Evolutionary conservation across 2,888 invertebrate genomes (phyloP).

Genomic region (Harpalus rufipes): DNA sequence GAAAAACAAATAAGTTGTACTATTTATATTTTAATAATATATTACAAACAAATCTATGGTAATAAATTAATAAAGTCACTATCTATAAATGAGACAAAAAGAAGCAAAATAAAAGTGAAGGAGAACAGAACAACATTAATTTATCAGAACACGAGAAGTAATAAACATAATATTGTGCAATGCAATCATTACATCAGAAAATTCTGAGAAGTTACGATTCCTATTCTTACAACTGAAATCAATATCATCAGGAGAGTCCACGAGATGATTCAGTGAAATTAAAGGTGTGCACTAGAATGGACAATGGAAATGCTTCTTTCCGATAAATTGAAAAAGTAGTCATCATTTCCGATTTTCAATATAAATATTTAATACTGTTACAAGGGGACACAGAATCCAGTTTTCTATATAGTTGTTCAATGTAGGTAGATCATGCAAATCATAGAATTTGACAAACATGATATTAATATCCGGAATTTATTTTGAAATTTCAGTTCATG

Average conservation of each 20-base stretch:
- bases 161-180: conserved; percentile 43
- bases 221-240: conserved; percentile 1
- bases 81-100: conserved; percentile 36
- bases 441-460: too few relatives aligned
- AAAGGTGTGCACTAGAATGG: not conserved
- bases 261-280: not conserved
- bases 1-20: too few relatives aligned
- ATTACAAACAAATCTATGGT: not conserved
- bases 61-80: not conserved
- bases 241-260: conserved; percentile 32
- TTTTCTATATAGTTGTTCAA: too few relatives aligned
- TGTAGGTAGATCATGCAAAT: too few relatives aligned
- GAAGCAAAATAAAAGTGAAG: conserved; percentile 23
- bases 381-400: too few relatives aligned
- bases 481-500: too few relatives aligned
- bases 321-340: not conserved
- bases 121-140: conserved; percentile 26
- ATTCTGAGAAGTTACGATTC: conserved; percentile 11
- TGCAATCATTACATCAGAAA: conserved; percentile 29
- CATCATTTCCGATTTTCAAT: too few relatives aligned
- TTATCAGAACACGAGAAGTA: conserved; percentile 31
- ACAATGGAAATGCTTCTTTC: not conserved
- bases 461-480: too few relatives aligned
- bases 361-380: too few relatives aligned
- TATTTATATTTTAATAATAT: too few relatives aligned